phyloP scores from a whole-genome alignment of 2,888 invertebrate species.

The Cheilosia pagana region DNA sequence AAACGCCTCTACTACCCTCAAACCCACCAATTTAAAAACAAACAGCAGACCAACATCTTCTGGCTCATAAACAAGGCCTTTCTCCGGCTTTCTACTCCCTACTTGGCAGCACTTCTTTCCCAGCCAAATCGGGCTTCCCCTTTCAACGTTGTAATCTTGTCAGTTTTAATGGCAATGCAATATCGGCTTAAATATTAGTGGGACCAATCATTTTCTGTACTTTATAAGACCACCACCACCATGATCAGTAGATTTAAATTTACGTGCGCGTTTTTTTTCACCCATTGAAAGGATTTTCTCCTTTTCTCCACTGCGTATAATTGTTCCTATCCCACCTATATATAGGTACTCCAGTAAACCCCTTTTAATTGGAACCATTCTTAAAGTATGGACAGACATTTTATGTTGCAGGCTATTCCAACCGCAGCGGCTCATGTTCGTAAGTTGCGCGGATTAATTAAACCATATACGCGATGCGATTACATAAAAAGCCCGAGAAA shows the following conservation, averaged over 20 bases:
- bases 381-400: slow-evolving; percentile 51
- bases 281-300: slow-evolving; percentile 36
- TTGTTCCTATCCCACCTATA: background rate
- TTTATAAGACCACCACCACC: background rate
- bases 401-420: slow-evolving; percentile 40
- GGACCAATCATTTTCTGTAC: slow-evolving; percentile 3
- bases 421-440: slow-evolving; percentile 48
- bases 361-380: slow-evolving; percentile 63
- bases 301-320: slow-evolving; percentile 15
- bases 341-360: background rate
- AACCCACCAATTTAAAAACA: too few species aligned
- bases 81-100: too few species aligned
- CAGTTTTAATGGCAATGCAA: background rate
- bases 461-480: slow-evolving; percentile 70
- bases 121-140: background rate
- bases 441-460: slow-evolving; percentile 69
- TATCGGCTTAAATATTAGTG: background rate
- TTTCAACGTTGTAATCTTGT: background rate
- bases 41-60: too few species aligned
- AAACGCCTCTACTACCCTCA: too few species aligned
- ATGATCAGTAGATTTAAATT: slow-evolving; percentile 12
- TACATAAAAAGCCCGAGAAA: slow-evolving; percentile 67
- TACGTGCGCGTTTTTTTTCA: slow-evolving; percentile 14
- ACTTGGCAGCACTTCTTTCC: background rate
- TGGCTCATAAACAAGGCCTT: too few species aligned